Evolutionary conservation across 2,113 vertebrate genomes (phyloP).

Genomic region (Poeciliopsis turrubarensis): DNA sequence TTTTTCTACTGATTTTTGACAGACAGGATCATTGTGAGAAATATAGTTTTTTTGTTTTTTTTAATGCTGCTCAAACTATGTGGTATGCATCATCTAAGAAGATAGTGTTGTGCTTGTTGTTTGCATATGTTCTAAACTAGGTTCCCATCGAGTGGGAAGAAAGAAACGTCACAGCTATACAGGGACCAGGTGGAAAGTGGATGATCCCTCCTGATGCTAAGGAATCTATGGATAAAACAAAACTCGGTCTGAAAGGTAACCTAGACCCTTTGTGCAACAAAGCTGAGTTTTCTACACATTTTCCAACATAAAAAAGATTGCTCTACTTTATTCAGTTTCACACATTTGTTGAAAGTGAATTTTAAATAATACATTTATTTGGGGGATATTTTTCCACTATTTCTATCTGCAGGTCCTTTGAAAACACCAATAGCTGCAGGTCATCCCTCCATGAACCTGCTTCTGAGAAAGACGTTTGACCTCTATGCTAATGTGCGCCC

Average conservation of each 20-base stretch:
- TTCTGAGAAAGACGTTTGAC: conserved; percentile 94
- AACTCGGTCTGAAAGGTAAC: conserved; percentile 94
- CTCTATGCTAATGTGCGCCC: conserved; percentile 95
- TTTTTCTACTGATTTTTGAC: too few relatives aligned
- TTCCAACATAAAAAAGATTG: too few relatives aligned
- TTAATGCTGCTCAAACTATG: neutral
- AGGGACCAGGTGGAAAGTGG: conserved; percentile 93
- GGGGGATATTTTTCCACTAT: neutral
- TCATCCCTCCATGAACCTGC: conserved; percentile 95
- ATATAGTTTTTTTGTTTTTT: too few relatives aligned
- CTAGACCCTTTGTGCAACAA: too few relatives aligned
- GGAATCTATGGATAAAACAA: conserved; percentile 96
- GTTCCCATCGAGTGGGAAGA: conserved; percentile 94
- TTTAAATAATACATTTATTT: too few relatives aligned
- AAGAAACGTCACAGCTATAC: conserved; percentile 89
- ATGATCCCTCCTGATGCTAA: conserved; percentile 95
- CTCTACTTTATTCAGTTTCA: too few relatives aligned
- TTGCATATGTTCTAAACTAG: conserved; percentile 57
- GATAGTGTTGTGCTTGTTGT: too few relatives aligned
- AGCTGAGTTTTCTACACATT: too few relatives aligned
- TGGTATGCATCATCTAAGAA: too few relatives aligned
- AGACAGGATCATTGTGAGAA: too few relatives aligned
- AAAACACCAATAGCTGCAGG: conserved; percentile 96
- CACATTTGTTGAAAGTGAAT: too few relatives aligned
- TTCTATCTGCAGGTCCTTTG: conserved; percentile 83